Conservation (phyloP, 1,140 invertebrate species). For the Pseudomyrmex dendroicus region DNA sequence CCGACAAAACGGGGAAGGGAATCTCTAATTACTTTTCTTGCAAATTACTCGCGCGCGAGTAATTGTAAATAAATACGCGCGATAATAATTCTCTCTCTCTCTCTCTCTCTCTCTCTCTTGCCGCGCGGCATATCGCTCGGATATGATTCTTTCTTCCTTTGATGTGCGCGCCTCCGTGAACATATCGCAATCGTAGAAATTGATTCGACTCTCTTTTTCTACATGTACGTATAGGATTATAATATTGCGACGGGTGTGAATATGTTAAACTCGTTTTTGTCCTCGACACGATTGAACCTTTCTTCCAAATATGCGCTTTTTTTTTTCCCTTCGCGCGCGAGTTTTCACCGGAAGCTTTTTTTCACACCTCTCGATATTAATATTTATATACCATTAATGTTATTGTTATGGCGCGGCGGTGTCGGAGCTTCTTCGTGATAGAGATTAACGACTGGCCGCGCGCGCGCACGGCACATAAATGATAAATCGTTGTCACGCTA, state of each 20-base stretch:
- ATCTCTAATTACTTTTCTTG: conserved; percentile 21
- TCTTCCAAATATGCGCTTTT: neutral
- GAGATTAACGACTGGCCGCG: conserved; percentile 40
- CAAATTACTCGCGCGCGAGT: neutral
- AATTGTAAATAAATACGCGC: neutral
- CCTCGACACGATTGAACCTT: neutral
- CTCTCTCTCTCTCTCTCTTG: too few relatives aligned
- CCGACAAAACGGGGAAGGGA: too few relatives aligned
- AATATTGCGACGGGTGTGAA: too few relatives aligned
- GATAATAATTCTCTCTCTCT: too few relatives aligned
- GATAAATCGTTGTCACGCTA: conserved; percentile 50
- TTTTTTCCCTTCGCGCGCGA: neutral
- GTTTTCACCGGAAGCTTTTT: neutral
- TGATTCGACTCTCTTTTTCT: too few relatives aligned
- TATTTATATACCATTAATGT: conserved; percentile 35
- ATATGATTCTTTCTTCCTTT: too few relatives aligned
- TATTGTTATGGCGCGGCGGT: conserved; percentile 14
- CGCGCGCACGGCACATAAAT: conserved; percentile 5
- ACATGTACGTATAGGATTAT: too few relatives aligned
- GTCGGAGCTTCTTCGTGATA: conserved; percentile 40
- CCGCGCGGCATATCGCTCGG: too few relatives aligned
- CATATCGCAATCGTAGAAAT: too few relatives aligned
- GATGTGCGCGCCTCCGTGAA: too few relatives aligned
- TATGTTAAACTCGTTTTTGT: too few relatives aligned
- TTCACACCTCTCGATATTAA: conserved; percentile 5